phyloP scores from a whole-genome alignment of 1,140 invertebrate species.

The roundworm (Caenorhabditis elegans) region DNA sequence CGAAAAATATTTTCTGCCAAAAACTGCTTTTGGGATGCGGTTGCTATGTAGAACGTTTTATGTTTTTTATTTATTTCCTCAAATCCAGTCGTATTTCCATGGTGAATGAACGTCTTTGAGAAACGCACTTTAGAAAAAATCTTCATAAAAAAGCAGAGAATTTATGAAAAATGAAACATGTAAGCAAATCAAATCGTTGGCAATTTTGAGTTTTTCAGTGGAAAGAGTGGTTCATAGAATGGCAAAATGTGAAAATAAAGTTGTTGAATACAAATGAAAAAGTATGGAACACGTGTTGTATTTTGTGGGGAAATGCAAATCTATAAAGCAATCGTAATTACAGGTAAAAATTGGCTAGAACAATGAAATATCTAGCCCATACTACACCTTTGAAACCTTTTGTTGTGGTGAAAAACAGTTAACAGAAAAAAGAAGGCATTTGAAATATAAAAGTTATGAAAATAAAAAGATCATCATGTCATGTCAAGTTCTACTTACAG shows the following conservation, averaged over 20 bases:
- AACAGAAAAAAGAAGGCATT: too few relatives aligned
- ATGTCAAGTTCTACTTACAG: neutral
- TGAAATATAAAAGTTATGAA: too few relatives aligned
- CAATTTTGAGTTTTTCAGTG: neutral
- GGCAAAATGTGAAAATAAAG: neutral
- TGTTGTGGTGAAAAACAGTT: too few relatives aligned
- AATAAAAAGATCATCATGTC: too few relatives aligned
- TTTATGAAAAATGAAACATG: neutral
- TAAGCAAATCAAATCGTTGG: slow-evolving; percentile 6
- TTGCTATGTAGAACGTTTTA: slow-evolving; percentile 18
- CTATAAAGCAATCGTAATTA: neutral
- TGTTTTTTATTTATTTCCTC: slow-evolving; percentile 13
- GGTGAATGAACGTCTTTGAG: too few relatives aligned
- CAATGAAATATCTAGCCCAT: too few relatives aligned
- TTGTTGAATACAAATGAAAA: neutral
- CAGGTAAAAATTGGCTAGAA: too few relatives aligned
- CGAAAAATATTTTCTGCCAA: neutral
- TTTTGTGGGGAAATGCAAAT: slow-evolving; percentile 19
- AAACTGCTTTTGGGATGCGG: neutral
- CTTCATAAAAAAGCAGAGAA: neutral
- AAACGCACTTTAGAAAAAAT: neutral
- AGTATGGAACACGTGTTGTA: neutral
- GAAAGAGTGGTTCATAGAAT: slow-evolving; percentile 20
- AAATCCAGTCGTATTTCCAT: neutral
- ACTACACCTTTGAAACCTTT: too few relatives aligned